Base-by-base conservation (phyloP, 1,140 invertebrate genomes). In the Polypedilum pembai region DNA sequence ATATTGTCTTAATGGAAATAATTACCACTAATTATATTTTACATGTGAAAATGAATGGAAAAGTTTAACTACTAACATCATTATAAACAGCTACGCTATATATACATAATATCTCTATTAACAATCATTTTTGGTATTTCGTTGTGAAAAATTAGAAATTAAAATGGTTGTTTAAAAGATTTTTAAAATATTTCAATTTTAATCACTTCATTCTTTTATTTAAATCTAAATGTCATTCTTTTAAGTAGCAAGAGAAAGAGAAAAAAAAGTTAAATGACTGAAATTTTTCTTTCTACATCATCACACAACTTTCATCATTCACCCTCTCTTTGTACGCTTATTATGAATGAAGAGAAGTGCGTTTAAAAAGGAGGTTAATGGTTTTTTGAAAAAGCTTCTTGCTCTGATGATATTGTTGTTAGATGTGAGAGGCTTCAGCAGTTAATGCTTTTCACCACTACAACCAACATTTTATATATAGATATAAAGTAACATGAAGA, bases 201-300 rank as follows among this genome's bases (percentile, higher is more conserved):
- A 33, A 33, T n/a, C n/a, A n/a, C 24, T 33, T 33, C 5, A 33
- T 33, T 33, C 24, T 33, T 33, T 33, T 33, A 3, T 33, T 33
- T 33, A 33, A n/a, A n/a, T n/a, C n/a, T 5, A 33, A 33, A 5
- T 56, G 45, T 15, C 45, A n/a, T 56, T 8, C 15, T 45, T 56
- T 56, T n/a, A 10, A 1, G 15, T 45, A 15, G 1, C 41, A 45
- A 45, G 8, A 45, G 15, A 8, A 45, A 45, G 8, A 45, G 15
- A 45, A 45, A 45, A 45, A 45, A 45, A 45, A 45, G 41, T 45
- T 45, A 56, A 56, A 56, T 56, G 45, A 56, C 45, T 56, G 45
- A 56, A 56, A 56, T 56, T 12, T 56, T 56, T 56, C 45, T 56
- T 56, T 56, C 12, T 56, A 15, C 45, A 10, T 45, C 45, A 56